phyloP scores from a whole-genome alignment of 2,888 invertebrate species.

The Epicampocera succincta region DNA sequence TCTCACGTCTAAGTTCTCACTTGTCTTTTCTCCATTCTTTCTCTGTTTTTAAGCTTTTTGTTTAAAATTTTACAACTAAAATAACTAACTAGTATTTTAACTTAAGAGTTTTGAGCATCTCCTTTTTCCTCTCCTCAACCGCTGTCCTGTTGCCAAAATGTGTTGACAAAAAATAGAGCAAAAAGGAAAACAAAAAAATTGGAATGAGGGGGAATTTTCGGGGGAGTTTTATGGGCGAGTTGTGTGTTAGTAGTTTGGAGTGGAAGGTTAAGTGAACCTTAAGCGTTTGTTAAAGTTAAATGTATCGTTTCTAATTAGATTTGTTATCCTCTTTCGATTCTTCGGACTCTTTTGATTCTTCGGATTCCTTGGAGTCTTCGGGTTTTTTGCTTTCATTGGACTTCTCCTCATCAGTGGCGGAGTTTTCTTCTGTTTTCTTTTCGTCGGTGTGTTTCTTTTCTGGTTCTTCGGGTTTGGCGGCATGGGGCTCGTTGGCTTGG shows the following conservation, averaged over 20 bases:
- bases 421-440: slow-evolving; percentile 57
- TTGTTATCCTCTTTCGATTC: slow-evolving; percentile 78
- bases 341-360: slow-evolving; percentile 74
- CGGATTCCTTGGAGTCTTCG: slow-evolving; percentile 74
- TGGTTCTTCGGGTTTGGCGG: slow-evolving; percentile 79
- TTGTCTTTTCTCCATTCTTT: slow-evolving; percentile 21
- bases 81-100: slow-evolving; percentile 74
- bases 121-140: slow-evolving; percentile 16
- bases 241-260: slow-evolving; percentile 55
- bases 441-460: slow-evolving; percentile 52
- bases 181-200: slow-evolving; percentile 30
- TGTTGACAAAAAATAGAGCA: neutral
- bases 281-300: slow-evolving; percentile 62
- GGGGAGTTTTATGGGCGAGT: slow-evolving; percentile 32
- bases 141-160: slow-evolving; percentile 12
- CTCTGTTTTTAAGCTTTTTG: slow-evolving; percentile 60
- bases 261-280: slow-evolving; percentile 68
- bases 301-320: slow-evolving; percentile 70
- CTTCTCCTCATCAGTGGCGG: slow-evolving; percentile 61
- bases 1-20: slow-evolving; percentile 43
- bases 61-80: slow-evolving; percentile 74
- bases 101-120: slow-evolving; percentile 66
- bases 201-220: slow-evolving; percentile 49
- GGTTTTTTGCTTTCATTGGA: slow-evolving; percentile 71
- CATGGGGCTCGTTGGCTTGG: slow-evolving; percentile 79